Percentiles rank a stretch among this genome's conserved stretches.
phyloP scores from a whole-genome alignment of 2,888 invertebrate genomes.

The Copidosoma aretas region DNA sequence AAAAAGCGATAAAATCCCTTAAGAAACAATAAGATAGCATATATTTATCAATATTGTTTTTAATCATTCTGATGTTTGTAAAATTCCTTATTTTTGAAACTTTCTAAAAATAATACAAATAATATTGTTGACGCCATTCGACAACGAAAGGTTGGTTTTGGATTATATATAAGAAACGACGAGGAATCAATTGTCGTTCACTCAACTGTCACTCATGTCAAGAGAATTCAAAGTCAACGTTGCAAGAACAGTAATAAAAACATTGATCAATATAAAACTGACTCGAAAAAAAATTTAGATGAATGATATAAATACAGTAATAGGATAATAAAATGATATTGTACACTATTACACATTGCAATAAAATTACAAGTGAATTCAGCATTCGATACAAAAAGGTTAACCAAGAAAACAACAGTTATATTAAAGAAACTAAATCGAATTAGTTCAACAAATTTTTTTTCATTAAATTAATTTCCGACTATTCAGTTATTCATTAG shows the following conservation, averaged over 20 bases:
- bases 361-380: conserved; percentile 48
- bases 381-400: conserved; percentile 54
- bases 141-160: background rate
- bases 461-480: conserved; percentile 24
- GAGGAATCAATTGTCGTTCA: background rate
- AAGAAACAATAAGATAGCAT: background rate
- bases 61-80: background rate
- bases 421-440: conserved; percentile 34
- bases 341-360: conserved; percentile 45
- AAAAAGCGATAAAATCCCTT: background rate
- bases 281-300: conserved; percentile 42
- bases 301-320: conserved; percentile 24
- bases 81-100: background rate
- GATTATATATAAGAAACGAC: background rate
- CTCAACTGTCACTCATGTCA: background rate
- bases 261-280: background rate
- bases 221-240: no score
- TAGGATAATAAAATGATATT: no score
- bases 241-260: background rate
- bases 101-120: background rate
- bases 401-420: background rate
- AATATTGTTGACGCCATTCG: no score
- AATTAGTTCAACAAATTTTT: conserved; percentile 24
- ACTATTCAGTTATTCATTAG: conserved; percentile 19
- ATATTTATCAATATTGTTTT: background rate